Base-by-base conservation (phyloP, 1,140 invertebrate species). In the Spodoptera litura region DNA sequence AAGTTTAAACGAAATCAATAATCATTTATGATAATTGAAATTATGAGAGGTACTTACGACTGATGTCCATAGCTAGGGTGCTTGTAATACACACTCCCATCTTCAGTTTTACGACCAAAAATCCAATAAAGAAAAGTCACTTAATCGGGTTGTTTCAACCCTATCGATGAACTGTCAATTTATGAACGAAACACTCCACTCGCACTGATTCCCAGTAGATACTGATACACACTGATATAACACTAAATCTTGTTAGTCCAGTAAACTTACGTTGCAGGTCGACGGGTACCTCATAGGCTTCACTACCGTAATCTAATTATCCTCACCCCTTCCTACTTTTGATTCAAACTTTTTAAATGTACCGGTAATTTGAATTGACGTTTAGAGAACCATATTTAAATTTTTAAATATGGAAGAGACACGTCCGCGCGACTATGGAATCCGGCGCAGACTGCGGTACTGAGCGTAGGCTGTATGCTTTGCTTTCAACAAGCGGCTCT, bases 21-120 rank as follows among this genome's bases (percentile, higher is more conserved):
- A 44, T 44, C 1, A 44, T 9, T 10, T 44, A 44, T 44, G 38
- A 0, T 44, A 9, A 44, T 44, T 9, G 9, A 44, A 4, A 44
- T 44, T 44, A 9, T 8, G 38, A 9, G 9, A 44, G 9, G 5
- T 88, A 93, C 91, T 93, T 83, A 93, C 91, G 91, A 76, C 87
- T 90, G 70, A 91, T 90, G 71, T 93, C 91, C 91, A 92, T 91
- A 27, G 91, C 87, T 68, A 93, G 72, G 51, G 90, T 91, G 62
- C 84, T 92, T 3, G 90, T 88, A 10, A 92, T 85, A 85, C 85
- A 93, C 35, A 93, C 90, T 73, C 91, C 91, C 91, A 93, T 87
- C 70, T 76, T 90, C 78, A 83, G 44, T 58, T 31, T 27, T 10
- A 27, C 44, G 53, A 53, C 20, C 20, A 58, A 55, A 38, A 44